Evolutionary conservation across 2,797 vertebrate genomes (phyloP).

Genomic region (Scomberomorus guttatus): DNA sequence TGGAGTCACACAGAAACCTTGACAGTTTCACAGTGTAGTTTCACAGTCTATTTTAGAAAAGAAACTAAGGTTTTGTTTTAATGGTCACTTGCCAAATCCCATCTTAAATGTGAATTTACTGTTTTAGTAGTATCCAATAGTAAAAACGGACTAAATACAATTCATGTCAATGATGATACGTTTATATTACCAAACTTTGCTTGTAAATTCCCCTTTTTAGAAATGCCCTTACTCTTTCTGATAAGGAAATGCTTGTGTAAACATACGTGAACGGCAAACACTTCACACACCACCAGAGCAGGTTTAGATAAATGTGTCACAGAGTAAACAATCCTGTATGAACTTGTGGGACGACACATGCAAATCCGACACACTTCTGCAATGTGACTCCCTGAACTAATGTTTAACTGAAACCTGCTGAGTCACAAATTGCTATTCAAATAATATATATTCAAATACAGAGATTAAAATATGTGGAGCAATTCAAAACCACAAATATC

Average conservation of each 20-base stretch:
- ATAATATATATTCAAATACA: conserved; percentile 37
- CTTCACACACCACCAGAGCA: neutral
- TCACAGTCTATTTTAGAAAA: conserved; percentile 3
- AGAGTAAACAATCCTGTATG: conserved; percentile 36
- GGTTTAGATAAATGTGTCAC: conserved; percentile 25
- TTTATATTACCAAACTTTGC: neutral
- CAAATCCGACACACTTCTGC: conserved; percentile 30
- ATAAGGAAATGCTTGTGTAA: conserved; percentile 29
- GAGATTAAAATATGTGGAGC: conserved; percentile 4
- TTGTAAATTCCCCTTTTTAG: neutral
- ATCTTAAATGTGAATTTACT: neutral
- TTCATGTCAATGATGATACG: neutral
- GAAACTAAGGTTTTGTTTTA: neutral
- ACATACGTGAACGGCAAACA: conserved; percentile 8
- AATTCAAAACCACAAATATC: neutral
- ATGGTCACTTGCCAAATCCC: neutral
- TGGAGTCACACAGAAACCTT: neutral
- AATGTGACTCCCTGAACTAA: conserved; percentile 23
- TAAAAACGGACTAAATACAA: neutral
- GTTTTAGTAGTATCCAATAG: neutral
- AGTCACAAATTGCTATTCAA: neutral
- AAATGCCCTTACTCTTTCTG: conserved; percentile 1
- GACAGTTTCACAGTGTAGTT: neutral
- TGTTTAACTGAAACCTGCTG: conserved; percentile 20
- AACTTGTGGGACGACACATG: conserved; percentile 33